Evolutionary conservation across 35 echinoderm and acorn worm genomes (phyloP).

Genomic region (Antedon bifida): DNA sequence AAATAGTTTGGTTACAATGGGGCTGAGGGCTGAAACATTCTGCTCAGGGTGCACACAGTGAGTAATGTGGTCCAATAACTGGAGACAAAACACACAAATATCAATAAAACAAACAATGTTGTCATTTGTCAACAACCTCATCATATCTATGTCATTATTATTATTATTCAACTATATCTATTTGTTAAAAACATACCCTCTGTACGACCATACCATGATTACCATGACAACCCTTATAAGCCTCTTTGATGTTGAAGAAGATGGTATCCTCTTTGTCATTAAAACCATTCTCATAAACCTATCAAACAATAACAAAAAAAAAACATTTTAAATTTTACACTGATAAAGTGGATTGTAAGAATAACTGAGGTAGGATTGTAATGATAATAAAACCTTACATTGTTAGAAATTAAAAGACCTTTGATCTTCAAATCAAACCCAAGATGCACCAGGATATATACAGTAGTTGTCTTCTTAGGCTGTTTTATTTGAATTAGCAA

Average conservation of each 20-base stretch:
- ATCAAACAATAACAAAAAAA: conserved; percentile 6
- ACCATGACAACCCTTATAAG: conserved; percentile 48
- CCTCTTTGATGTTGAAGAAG: conserved; percentile 79
- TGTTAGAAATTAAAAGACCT: no score
- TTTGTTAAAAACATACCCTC: conserved; percentile 58
- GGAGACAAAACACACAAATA: conserved; percentile 1
- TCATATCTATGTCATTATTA: no score
- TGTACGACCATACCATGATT: conserved; percentile 47
- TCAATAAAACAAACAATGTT: neutral
- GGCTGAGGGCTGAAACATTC: conserved; percentile 74
- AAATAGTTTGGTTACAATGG: conserved; percentile 70
- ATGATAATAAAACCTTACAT: no score
- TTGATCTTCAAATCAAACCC: no score
- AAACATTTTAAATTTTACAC: neutral
- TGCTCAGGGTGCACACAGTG: conserved; percentile 52
- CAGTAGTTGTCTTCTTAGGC: no score
- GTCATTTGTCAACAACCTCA: no score
- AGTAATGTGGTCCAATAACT: conserved; percentile 77
- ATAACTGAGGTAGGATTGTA: no score
- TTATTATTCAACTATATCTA: no score
- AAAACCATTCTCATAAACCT: conserved; percentile 88
- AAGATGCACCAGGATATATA: no score
- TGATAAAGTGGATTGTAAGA: no score
- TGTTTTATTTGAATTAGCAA: no score
- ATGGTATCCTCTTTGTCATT: conserved; percentile 56